Conservation (phyloP, 2,888 invertebrate genomes). For the Trilocha varians region DNA sequence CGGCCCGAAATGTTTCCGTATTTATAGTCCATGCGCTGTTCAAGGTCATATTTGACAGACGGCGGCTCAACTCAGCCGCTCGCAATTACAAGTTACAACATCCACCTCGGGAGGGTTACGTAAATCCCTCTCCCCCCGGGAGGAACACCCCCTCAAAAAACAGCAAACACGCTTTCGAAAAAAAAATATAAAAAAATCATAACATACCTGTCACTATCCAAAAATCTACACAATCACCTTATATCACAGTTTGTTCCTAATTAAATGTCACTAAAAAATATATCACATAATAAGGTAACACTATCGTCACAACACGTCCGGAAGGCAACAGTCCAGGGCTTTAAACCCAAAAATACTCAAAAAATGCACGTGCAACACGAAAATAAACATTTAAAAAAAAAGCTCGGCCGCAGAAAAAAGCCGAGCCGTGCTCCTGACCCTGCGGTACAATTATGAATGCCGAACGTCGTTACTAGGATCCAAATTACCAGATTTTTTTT, state of each 20-base stretch:
- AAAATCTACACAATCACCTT: constrained; percentile 55
- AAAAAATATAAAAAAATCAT: constrained; percentile 24
- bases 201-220: constrained; percentile 56
- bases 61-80: constrained; percentile 34
- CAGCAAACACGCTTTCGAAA: constrained; percentile 37
- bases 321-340: constrained; percentile 68
- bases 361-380: constrained; percentile 59
- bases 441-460: constrained; percentile 70
- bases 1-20: constrained; percentile 64
- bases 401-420: constrained; percentile 45
- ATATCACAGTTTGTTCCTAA: constrained; percentile 72
- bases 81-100: constrained; percentile 45
- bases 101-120: constrained; percentile 46
- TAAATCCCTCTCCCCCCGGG: constrained; percentile 38
- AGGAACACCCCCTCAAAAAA: constrained; percentile 22
- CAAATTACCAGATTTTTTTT: constrained; percentile 69
- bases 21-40: constrained; percentile 57
- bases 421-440: constrained; percentile 66
- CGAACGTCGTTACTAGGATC: constrained; percentile 67
- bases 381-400: constrained; percentile 67
- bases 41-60: constrained; percentile 66
- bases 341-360: constrained; percentile 55
- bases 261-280: constrained; percentile 57
- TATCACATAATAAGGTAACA: constrained; percentile 71
- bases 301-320: constrained; percentile 70